Evolutionary conservation across 2,113 vertebrate species (phyloP).

Genomic region (Herpailurus yagouaroundi): DNA sequence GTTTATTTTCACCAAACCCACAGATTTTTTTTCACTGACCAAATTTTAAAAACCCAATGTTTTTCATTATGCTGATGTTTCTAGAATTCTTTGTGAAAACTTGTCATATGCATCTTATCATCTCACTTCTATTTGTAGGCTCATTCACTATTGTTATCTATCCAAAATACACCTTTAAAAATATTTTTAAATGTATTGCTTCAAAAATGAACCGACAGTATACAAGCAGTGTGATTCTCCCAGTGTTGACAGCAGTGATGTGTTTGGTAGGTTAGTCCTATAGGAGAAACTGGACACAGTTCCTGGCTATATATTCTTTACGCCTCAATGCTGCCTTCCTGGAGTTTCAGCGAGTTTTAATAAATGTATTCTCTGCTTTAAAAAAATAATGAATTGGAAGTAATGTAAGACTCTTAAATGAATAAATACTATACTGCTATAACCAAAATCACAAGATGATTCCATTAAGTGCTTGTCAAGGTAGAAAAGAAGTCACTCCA

Average conservation of each 20-base stretch:
- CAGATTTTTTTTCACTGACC: background rate
- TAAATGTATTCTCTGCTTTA: background rate
- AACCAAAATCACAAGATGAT: background rate
- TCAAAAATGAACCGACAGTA: background rate
- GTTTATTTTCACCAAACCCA: background rate
- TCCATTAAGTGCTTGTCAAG: background rate
- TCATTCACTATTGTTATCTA: background rate
- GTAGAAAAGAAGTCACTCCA: background rate
- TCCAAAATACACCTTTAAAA: slow-evolving; percentile 19
- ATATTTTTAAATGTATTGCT: background rate
- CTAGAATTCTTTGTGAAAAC: slow-evolving; percentile 30
- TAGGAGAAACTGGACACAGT: background rate
- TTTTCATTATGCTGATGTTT: background rate
- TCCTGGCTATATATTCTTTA: background rate
- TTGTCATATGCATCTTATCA: background rate
- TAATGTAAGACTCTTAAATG: background rate
- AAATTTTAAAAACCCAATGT: background rate
- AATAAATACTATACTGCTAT: background rate
- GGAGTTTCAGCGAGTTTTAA: background rate
- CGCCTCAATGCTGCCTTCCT: background rate
- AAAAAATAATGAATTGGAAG: slow-evolving; percentile 17
- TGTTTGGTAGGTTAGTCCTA: background rate
- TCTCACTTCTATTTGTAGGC: background rate
- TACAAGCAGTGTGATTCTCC: background rate
- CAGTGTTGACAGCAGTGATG: background rate